Evolutionary conservation across 2,113 vertebrate species (phyloP).

Genomic region (Eptesicus fuscus): DNA sequence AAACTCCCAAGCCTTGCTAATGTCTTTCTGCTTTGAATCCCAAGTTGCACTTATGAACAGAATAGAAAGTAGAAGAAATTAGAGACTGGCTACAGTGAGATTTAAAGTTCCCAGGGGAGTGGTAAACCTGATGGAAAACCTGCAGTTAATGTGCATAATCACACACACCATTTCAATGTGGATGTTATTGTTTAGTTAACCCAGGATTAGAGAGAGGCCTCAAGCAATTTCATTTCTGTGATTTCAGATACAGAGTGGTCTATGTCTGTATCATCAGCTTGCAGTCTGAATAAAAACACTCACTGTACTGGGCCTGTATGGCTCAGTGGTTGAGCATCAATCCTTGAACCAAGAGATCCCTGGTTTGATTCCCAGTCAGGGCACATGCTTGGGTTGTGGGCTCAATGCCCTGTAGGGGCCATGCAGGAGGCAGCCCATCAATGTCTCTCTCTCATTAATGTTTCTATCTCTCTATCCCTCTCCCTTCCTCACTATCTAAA

Average conservation of each 20-base stretch:
- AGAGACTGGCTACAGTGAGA: not conserved
- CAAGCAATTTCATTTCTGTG: not conserved
- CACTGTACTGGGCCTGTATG: not conserved
- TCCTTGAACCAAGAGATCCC: no score
- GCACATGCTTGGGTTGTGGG: no score
- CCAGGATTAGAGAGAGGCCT: not conserved
- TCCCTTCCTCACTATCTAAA: no score
- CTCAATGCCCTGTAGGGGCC: no score
- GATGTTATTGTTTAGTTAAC: constrained; percentile 29
- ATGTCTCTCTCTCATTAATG: no score
- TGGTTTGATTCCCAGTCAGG: no score
- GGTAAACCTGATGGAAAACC: constrained; percentile 1
- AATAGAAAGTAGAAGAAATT: constrained; percentile 7
- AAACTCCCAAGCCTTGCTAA: not conserved
- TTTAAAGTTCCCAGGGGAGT: constrained; percentile 4
- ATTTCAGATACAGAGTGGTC: not conserved
- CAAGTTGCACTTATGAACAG: not conserved
- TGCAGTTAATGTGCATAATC: not conserved
- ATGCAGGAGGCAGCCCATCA: no score
- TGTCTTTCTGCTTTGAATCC: constrained; percentile 11
- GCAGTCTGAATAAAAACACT: not conserved
- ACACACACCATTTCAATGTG: not conserved
- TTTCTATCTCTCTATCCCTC: no score
- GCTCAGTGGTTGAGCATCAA: no score
- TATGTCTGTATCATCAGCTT: not conserved